Evolutionary conservation across 2,797 vertebrate species (phyloP), one percentile per base, ranked within the genome.

Genomic region (Spheniscus humboldti): DNA sequence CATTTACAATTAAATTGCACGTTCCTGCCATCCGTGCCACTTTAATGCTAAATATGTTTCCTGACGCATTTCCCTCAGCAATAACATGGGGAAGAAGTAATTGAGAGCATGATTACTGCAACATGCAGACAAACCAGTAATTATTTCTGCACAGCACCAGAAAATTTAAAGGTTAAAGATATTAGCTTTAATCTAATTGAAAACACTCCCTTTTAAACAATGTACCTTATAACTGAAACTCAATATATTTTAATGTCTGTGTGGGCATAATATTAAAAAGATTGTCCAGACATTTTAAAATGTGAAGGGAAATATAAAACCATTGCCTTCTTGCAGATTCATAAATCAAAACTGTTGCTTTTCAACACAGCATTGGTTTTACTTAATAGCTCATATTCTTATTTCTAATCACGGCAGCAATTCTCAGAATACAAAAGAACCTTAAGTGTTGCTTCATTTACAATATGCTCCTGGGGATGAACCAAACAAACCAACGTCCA

Each of bases 361-460:
- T 97, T 89, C 95, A 96, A 52, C 92, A 92, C 17, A 86, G 84
- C 33, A 5, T 84, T 80, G 93, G 92, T 78, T 96, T 96, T 78
- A 71, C 75, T 97, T 91, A 94, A 92, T 35, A 63, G 82, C 67
- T 94, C 10, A 2, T 37, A 45, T 80, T 96, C 92, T 68, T 28
- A 90, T 52, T 91, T 97, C 95, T 69, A 96, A 95, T 91, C 96
- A 94, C 7, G n/a, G 92, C 79, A 91, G 73, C 84, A 69, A 67
- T 98, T 98, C 97, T 96, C 96, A 97, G 96, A 98, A 97, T 52
- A 86, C n/a, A 27, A 23, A 62, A 88, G 91, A 95, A 71, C 59
- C 27, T 27, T 10, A 86, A 96, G 82, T 67, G 81, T 94, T 62
- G 72, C 76, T 93, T 85, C 95, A 76, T 87, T 95, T 96, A 90